A percentile compares a stretch with the other conserved stretches of the same genome.
Evolutionary conservation across 2,888 invertebrate genomes (phyloP).

Genomic region (Nipponacmea schrenckii): DNA sequence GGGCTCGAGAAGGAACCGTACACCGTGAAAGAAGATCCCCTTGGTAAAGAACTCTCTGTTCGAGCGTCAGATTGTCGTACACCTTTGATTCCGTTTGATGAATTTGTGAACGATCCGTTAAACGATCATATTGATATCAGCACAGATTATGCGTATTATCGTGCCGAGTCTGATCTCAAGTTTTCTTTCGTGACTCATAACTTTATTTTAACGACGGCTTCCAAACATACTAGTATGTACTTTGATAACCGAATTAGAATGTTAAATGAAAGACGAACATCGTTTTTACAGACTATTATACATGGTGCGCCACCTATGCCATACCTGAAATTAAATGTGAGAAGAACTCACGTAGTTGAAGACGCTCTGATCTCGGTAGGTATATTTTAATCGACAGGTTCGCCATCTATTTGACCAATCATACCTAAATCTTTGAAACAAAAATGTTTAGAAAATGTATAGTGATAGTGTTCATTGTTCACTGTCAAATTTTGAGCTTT

Average conservation of each 20-base stretch:
- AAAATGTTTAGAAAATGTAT: too few relatives aligned
- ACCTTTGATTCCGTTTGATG: slow-evolving; percentile 85
- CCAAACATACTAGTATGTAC: slow-evolving; percentile 89
- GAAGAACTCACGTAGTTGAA: slow-evolving; percentile 88
- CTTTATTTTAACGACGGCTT: slow-evolving; percentile 90
- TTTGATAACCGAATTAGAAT: slow-evolving; percentile 94
- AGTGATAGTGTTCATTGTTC: too few relatives aligned
- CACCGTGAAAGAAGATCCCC: slow-evolving; percentile 61
- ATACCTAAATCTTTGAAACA: too few relatives aligned
- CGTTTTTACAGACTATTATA: slow-evolving; percentile 84
- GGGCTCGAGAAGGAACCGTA: slow-evolving; percentile 63
- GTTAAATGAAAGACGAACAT: slow-evolving; percentile 90
- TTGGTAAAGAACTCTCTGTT: slow-evolving; percentile 80
- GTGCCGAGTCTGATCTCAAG: slow-evolving; percentile 69
- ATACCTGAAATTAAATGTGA: slow-evolving; percentile 78
- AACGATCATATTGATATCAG: slow-evolving; percentile 95
- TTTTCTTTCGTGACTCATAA: slow-evolving; percentile 88
- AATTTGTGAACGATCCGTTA: slow-evolving; percentile 93
- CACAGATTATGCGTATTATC: slow-evolving; percentile 90
- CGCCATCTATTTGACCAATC: not conserved
- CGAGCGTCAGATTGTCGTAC: slow-evolving; percentile 83
- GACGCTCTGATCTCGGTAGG: slow-evolving; percentile 88
- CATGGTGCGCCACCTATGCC: slow-evolving; percentile 75
- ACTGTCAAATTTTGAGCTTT: too few relatives aligned
- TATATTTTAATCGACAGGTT: slow-evolving; percentile 16